A percentile compares a stretch with the other conserved stretches of the same genome.
These are phyloP conservation scores for Melanerpes formicivorus DNA, from an alignment of 2,113 vertebrate genomes.

Conservation along the genomic window DNA sequence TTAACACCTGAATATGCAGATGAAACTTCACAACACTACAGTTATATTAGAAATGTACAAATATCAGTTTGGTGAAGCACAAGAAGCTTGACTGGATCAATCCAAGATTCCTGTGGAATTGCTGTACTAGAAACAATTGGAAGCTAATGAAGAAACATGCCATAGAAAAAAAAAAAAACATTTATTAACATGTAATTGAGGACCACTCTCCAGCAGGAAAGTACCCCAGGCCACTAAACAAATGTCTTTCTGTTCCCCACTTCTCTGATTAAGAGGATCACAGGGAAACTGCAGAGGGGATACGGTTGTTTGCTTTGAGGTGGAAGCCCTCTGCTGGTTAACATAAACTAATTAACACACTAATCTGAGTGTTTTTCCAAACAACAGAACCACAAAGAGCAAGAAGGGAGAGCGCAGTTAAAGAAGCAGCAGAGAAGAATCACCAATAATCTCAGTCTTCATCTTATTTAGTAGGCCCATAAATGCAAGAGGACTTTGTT, in stretches of 20 bases:
- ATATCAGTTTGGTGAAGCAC: neutral
- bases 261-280: neutral
- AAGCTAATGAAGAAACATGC: neutral
- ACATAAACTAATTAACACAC: slow-evolving; percentile 30
- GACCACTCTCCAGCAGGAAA: neutral
- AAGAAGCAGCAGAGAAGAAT: neutral
- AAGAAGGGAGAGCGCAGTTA: neutral
- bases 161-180: neutral
- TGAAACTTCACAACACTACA: neutral
- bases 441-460: neutral
- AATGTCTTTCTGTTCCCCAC: neutral
- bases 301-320: slow-evolving; percentile 37
- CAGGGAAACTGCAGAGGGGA: neutral
- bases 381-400: slow-evolving; percentile 50
- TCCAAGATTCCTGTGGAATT: neutral
- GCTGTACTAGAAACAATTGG: neutral
- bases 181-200: neutral
- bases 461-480: neutral
- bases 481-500: neutral
- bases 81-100: neutral
- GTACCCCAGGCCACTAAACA: neutral
- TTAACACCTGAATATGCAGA: neutral
- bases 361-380: slow-evolving; percentile 47
- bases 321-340: slow-evolving; percentile 68
- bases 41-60: neutral